Percentiles rank a stretch among this genome's conserved stretches.
These are phyloP conservation scores for Cryptomyrus ogoouensis DNA, from an alignment of 2,113 vertebrate genomes.

Conservation along the genomic window DNA sequence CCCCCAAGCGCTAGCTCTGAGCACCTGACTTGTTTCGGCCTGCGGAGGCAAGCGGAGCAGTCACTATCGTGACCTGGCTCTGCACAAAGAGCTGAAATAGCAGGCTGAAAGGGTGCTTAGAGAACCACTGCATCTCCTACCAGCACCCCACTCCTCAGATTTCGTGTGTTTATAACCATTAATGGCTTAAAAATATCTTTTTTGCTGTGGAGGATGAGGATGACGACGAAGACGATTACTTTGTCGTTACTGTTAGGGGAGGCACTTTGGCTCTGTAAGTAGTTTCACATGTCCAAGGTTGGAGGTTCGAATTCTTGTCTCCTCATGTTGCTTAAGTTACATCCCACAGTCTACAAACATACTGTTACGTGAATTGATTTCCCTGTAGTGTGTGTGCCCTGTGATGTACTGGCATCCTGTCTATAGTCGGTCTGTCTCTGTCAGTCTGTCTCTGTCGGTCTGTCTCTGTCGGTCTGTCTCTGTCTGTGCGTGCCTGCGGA, in stretches of 20 bases:
- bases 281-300: not conserved
- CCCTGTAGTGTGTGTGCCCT: not conserved
- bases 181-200: not conserved
- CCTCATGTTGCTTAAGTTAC: not conserved
- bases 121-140: not conserved
- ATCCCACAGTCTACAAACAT: not conserved
- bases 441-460: no score
- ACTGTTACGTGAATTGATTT: not conserved
- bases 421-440: not conserved
- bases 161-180: not conserved
- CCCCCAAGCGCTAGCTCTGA: not conserved
- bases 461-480: no score
- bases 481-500: no score
- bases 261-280: not conserved
- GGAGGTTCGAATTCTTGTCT: not conserved
- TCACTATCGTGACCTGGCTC: not conserved
- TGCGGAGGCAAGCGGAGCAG: not conserved
- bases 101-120: not conserved
- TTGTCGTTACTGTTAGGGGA: not conserved
- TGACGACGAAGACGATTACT: not conserved
- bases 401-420: not conserved
- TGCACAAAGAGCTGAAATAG: not conserved
- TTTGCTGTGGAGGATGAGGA: not conserved
- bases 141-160: not conserved
- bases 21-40: not conserved